phyloP scores from a whole-genome alignment of 2,797 vertebrate species.

The Xenentodon cancila region DNA sequence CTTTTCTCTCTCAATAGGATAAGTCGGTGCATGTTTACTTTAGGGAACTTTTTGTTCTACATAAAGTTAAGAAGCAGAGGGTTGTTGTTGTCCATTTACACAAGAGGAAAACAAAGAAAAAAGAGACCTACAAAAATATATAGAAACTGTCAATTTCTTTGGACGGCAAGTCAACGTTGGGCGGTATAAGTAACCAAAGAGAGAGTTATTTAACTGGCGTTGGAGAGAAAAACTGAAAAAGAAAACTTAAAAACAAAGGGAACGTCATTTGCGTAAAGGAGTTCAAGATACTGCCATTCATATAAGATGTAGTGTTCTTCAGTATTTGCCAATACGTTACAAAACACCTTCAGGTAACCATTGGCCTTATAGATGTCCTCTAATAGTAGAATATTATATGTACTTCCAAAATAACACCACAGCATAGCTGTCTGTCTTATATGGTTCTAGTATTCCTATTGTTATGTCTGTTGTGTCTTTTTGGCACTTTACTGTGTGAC shows the following conservation, averaged over 20 bases:
- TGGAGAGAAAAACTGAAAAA: slow-evolving; percentile 69
- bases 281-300: slow-evolving; percentile 85
- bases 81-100: slow-evolving; percentile 55
- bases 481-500: slow-evolving; percentile 94
- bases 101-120: slow-evolving; percentile 35
- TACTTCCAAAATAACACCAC: slow-evolving; percentile 79
- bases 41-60: slow-evolving; percentile 70
- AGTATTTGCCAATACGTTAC: slow-evolving; percentile 87
- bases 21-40: slow-evolving; percentile 80
- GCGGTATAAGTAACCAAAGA: slow-evolving; percentile 87
- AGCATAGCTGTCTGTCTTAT: slow-evolving; percentile 85
- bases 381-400: slow-evolving; percentile 85
- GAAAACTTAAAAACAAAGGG: slow-evolving; percentile 64
- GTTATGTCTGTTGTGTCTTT: slow-evolving; percentile 87
- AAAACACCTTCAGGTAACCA: slow-evolving; percentile 94
- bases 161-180: slow-evolving; percentile 79
- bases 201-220: slow-evolving; percentile 66
- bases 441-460: slow-evolving; percentile 81
- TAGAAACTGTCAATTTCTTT: slow-evolving; percentile 59
- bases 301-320: slow-evolving; percentile 83
- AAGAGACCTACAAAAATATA: slow-evolving; percentile 1
- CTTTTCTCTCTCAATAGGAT: slow-evolving; percentile 59
- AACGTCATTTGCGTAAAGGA: slow-evolving; percentile 73
- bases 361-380: slow-evolving; percentile 95
- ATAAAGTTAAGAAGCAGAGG: slow-evolving; percentile 59